These are phyloP conservation scores for Drosophila carrolli DNA, from an alignment of 1,140 invertebrate species.

Conservation along the genomic window DNA sequence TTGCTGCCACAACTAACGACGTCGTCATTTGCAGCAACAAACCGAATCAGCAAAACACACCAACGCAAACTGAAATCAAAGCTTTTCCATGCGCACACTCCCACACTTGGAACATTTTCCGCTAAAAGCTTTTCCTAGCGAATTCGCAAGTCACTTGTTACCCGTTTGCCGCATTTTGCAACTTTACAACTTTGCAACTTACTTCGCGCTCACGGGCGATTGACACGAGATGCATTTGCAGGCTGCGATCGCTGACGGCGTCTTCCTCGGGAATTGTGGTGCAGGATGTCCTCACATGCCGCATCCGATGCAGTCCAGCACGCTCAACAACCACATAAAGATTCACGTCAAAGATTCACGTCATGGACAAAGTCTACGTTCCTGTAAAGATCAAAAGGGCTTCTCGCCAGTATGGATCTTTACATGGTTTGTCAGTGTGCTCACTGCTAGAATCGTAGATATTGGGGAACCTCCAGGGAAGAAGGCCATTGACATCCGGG, in stretches of 20 bases:
- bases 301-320: conserved; percentile 74
- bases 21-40: conserved; percentile 23
- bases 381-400: no score
- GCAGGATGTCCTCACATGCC: conserved; percentile 77
- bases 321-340: no score
- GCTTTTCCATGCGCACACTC: conserved; percentile 52
- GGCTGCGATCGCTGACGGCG: conserved; percentile 64
- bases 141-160: neutral
- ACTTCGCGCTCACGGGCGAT: conserved; percentile 21
- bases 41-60: conserved; percentile 8
- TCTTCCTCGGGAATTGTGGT: conserved; percentile 82
- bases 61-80: conserved; percentile 21
- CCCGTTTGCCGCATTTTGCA: neutral
- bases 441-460: neutral
- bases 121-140: conserved; percentile 38
- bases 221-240: conserved; percentile 18
- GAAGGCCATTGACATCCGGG: neutral
- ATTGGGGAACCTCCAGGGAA: neutral
- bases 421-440: no score
- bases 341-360: no score
- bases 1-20: conserved; percentile 6
- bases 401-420: no score
- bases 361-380: no score
- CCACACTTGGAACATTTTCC: conserved; percentile 21
- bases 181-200: conserved; percentile 6